Conservation (phyloP, 2,113 vertebrate genomes). For the Pionites leucogaster region DNA sequence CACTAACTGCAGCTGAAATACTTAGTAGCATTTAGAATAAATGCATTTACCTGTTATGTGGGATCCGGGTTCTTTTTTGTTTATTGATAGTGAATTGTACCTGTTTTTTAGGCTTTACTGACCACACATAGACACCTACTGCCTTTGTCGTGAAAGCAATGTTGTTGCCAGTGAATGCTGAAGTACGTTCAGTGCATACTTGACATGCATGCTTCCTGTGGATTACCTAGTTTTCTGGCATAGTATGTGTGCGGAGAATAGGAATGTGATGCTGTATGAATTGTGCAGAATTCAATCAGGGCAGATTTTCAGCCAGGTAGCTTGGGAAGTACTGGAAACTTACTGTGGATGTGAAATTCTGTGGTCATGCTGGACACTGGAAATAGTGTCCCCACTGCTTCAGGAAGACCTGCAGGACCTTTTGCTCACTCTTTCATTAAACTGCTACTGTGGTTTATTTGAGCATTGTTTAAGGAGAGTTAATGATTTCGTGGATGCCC, state of each 20-base stretch:
- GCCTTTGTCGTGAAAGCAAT: not conserved
- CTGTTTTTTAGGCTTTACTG: not conserved
- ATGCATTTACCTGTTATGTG: not conserved
- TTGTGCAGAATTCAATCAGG: not conserved
- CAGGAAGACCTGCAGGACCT: not conserved
- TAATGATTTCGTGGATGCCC: not conserved
- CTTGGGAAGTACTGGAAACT: not conserved
- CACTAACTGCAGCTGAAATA: not conserved
- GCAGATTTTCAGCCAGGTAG: not conserved
- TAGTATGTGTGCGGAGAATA: not conserved
- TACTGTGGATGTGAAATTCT: not conserved
- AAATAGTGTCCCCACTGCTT: not conserved
- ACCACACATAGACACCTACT: not conserved
- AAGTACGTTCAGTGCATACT: not conserved
- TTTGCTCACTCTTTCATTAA: not conserved
- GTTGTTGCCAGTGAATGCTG: not conserved
- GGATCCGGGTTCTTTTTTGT: not conserved
- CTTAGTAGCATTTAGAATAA: not conserved
- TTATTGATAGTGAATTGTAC: not conserved
- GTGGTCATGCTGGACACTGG: not conserved
- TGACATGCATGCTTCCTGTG: not conserved
- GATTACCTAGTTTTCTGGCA: not conserved
- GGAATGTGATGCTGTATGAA: not conserved
- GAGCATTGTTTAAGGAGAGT: not conserved
- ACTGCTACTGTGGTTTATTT: not conserved